Evolutionary conservation across 2,888 invertebrate genomes (phyloP).

Genomic region (Netelia virgata): DNA sequence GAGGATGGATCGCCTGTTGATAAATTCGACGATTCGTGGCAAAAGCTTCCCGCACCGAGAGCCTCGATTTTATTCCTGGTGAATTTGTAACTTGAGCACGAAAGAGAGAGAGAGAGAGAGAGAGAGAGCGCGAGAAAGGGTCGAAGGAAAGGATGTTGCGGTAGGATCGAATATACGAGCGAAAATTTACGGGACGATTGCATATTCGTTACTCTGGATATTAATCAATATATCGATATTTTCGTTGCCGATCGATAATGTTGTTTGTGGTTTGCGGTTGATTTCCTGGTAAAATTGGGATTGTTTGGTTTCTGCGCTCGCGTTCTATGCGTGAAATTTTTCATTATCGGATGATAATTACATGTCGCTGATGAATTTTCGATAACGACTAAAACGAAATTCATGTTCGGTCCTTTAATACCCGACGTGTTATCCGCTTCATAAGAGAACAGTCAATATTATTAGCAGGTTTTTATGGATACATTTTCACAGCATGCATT

Average conservation of each 20-base stretch:
- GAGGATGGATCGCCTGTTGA: constrained; percentile 73
- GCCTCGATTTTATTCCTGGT: constrained; percentile 25
- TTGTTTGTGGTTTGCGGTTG: too few species aligned
- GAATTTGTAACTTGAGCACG: not conserved
- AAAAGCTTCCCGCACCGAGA: constrained; percentile 15
- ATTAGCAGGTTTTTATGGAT: too few species aligned
- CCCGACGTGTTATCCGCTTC: not conserved
- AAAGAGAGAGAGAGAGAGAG: constrained; percentile 27
- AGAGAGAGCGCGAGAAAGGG: constrained; percentile 13
- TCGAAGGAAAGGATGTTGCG: constrained; percentile 57
- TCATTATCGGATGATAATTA: not conserved
- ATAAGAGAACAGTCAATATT: too few species aligned
- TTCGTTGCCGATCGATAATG: too few species aligned
- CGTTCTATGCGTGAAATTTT: not conserved
- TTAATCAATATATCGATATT: not conserved
- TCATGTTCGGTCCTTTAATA: not conserved
- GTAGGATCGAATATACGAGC: constrained; percentile 14
- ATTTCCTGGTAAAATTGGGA: not conserved
- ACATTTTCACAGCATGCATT: too few species aligned
- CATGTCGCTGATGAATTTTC: not conserved
- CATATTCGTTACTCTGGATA: not conserved
- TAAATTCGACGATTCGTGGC: constrained; percentile 74
- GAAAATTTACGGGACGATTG: constrained; percentile 24
- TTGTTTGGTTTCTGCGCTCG: not conserved
- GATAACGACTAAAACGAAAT: not conserved